Conservation (phyloP, 2,797 vertebrate genomes). For the Anomalospiza imberbis region DNA sequence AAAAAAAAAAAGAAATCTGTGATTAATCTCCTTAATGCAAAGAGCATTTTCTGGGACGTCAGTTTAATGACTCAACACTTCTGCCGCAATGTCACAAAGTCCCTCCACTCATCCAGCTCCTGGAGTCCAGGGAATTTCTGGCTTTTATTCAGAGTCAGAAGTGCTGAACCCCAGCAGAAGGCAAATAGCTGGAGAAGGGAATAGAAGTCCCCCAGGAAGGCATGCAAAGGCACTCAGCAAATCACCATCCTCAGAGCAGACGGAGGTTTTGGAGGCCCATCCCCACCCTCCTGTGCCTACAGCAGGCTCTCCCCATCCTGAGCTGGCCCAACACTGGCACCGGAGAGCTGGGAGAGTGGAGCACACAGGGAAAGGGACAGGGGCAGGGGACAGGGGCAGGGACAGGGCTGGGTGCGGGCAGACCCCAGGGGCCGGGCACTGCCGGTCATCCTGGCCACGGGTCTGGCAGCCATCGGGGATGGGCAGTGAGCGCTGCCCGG, state of each 20-base stretch:
- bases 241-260: not conserved
- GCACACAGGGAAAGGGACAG: not conserved
- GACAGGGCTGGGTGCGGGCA: not conserved
- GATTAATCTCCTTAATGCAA: conserved; percentile 20
- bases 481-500: accelerated
- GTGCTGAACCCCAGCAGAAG: not conserved
- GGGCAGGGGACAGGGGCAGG: not conserved
- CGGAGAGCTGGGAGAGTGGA: not conserved
- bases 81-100: not conserved
- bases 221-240: not conserved
- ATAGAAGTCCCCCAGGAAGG: not conserved
- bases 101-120: not conserved
- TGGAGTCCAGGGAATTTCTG: not conserved
- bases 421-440: accelerated
- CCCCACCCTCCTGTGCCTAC: not conserved
- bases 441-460: accelerated
- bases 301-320: accelerated
- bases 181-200: not conserved
- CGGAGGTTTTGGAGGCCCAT: not conserved
- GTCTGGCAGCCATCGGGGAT: accelerated
- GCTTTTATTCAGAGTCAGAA: not conserved
- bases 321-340: not conserved
- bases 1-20: not conserved
- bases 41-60: not conserved
- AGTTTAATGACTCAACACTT: conserved; percentile 25